phyloP scores from a whole-genome alignment of 1,140 invertebrate genomes.

The Drosophila sulfurigaster region DNA sequence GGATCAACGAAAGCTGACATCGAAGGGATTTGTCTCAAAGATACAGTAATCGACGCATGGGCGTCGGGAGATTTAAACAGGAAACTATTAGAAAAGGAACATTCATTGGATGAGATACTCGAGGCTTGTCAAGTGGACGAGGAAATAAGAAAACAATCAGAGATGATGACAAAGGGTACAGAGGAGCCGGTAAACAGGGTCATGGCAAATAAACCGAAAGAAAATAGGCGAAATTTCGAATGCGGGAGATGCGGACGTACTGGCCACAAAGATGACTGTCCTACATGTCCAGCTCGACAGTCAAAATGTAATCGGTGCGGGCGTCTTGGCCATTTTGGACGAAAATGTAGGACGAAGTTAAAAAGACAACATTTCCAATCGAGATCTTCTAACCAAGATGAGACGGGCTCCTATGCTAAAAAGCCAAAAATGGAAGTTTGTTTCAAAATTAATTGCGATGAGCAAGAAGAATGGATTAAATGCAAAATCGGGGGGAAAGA shows the following conservation, averaged over 20 bases:
- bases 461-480: constrained; percentile 27
- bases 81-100: constrained; percentile 17
- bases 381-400: constrained; percentile 12
- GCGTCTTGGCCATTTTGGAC: constrained; percentile 35
- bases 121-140: constrained; percentile 29
- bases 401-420: not conserved
- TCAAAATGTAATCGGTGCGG: constrained; percentile 8
- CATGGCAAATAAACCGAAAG: no score
- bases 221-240: not conserved
- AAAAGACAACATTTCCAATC: no score
- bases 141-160: constrained; percentile 37
- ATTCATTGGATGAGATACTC: constrained; percentile 25
- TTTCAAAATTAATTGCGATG: constrained; percentile 32
- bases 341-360: constrained; percentile 34
- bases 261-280: constrained; percentile 26
- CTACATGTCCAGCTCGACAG: constrained; percentile 13
- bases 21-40: constrained; percentile 36
- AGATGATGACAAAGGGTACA: constrained; percentile 16
- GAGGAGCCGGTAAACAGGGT: not conserved
- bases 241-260: constrained; percentile 31
- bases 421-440: constrained; percentile 24
- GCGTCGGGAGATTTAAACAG: no score
- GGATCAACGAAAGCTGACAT: constrained; percentile 36
- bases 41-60: constrained; percentile 7
- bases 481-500: constrained; percentile 25